Evolutionary conservation across 2,888 invertebrate species (phyloP).

Genomic region (Stenichneumon culpator): DNA sequence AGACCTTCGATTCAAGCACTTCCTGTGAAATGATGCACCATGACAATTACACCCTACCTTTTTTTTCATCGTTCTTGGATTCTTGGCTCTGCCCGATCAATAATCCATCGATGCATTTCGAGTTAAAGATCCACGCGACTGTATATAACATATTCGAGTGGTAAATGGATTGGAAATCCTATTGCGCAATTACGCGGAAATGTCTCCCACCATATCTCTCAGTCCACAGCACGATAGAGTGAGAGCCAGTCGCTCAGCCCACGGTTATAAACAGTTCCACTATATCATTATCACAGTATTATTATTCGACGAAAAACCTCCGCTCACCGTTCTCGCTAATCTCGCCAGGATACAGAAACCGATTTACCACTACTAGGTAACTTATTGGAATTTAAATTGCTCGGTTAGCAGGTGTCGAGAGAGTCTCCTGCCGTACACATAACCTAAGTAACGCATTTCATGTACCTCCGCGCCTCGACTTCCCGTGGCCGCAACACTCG

Average conservation of each 20-base stretch:
- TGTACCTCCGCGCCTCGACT: constrained; percentile 2
- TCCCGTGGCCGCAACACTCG: constrained; percentile 6
- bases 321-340: constrained; percentile 8
- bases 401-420: constrained; percentile 65
- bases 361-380: constrained; percentile 33
- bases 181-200: constrained; percentile 52
- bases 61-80: background rate
- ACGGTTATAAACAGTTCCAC: constrained; percentile 20
- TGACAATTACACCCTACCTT: background rate
- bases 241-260: constrained; percentile 8
- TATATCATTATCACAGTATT: constrained; percentile 30
- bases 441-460: constrained; percentile 28
- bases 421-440: constrained; percentile 29
- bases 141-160: constrained; percentile 28
- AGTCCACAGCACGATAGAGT: constrained; percentile 1
- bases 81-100: too few relatives aligned
- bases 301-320: constrained; percentile 54
- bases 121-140: background rate
- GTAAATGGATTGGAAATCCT: constrained; percentile 37
- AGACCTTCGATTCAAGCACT: constrained; percentile 54
- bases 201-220: background rate
- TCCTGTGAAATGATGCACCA: constrained; percentile 47
- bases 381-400: constrained; percentile 65
- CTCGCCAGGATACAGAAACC: constrained; percentile 20
- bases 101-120: background rate